Base-by-base conservation (phyloP, 2,797 vertebrate genomes). In the Callimico goeldii region DNA sequence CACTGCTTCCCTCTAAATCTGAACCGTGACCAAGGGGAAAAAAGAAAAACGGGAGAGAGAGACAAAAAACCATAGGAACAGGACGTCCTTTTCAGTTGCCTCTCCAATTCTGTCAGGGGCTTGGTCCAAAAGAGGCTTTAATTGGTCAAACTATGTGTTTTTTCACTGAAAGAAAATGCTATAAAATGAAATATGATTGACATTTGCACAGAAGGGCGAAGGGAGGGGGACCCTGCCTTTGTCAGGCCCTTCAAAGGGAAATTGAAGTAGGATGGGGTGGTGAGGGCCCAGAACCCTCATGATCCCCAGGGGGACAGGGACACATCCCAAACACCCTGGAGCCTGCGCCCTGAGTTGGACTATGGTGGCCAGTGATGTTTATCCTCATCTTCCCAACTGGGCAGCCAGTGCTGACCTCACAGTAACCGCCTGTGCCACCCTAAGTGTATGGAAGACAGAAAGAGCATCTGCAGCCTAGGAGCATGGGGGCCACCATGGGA, bases 61-160 rank as follows among this genome's bases (percentile, higher is more conserved):
- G 15, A n/a, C 64, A 67, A 76, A 92, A 13, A 97, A 0, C 92
- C 97, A 80, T 7, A 96, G 88, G 98, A 97, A 98, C 98, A 97
- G 97, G 91, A 96, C 67, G 97, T 97, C 97, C 97, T 96, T 96
- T 93, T 72, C 91, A 52, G 61, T 28, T 97, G 89, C 96, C 94
- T 85, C 28, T 97, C 98, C 97, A 96, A 94, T 94, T 96, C 96
- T 96, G 61, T 88, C 89, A 84, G 83, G 82, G 93, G 79, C 96
- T 97, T 98, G 90, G 87, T 90, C 92, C 93, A 96, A 30, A 92
- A 94, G 96, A 98, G 72, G 83, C 98, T 98, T 98, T 98, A 98
- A 98, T 98, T 99, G 98, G 98, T 97, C 97, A 98, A 98, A 98
- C 98, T 98, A 98, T 98, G 98, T 94, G 97, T 79, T 98, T 95